Evolutionary conservation across 2,888 invertebrate genomes (phyloP).

Genomic region (Unio delphinus): DNA sequence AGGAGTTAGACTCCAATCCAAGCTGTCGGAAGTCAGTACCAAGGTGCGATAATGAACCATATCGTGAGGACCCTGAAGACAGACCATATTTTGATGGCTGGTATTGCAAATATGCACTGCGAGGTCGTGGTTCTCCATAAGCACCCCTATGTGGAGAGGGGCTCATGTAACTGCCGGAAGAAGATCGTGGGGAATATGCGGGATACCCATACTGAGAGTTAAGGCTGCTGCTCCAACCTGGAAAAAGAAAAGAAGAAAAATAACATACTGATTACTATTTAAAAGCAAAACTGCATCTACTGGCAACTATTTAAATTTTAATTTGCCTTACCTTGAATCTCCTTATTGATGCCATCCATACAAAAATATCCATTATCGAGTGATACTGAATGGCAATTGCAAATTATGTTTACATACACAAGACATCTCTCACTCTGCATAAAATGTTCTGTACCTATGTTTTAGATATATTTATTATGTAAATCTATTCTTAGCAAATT

Average conservation of each 20-base stretch:
- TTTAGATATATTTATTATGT: neutral
- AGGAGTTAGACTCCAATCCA: no score
- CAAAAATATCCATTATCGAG: no score
- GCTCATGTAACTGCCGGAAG: conserved; percentile 6
- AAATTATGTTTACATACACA: no score
- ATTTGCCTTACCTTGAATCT: no score
- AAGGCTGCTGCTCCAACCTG: conserved; percentile 32
- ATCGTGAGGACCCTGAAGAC: conserved; percentile 19
- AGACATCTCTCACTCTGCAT: no score
- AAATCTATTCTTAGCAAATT: neutral
- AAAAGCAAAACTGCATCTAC: no score
- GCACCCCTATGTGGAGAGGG: no score
- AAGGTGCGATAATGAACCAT: conserved; percentile 7
- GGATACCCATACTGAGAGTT: conserved; percentile 17
- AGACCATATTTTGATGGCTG: conserved; percentile 53
- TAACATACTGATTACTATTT: neutral
- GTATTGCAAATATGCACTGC: conserved; percentile 16
- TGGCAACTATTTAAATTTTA: no score
- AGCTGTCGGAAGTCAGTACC: no score
- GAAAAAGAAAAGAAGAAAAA: conserved; percentile 6
- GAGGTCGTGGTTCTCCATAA: no score
- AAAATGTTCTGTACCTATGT: neutral
- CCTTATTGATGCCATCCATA: no score
- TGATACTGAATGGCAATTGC: no score
- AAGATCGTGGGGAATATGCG: conserved; percentile 13